phyloP scores from a whole-genome alignment of 2,113 vertebrate species.

The Aspidoscelis tigris region DNA sequence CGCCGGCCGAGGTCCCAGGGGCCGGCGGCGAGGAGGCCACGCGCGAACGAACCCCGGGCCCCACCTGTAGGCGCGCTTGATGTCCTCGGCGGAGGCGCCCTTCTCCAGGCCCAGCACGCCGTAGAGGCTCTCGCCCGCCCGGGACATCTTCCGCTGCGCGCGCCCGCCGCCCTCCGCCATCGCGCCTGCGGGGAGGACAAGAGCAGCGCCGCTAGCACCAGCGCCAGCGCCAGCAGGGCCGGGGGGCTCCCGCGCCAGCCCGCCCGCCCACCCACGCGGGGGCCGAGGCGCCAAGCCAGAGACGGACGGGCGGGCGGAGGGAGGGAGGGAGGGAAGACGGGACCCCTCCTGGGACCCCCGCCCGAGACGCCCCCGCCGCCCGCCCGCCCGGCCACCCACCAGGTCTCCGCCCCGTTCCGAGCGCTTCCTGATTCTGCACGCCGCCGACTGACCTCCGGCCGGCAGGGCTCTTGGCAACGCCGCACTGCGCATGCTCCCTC shows the following conservation, averaged over 20 bases:
- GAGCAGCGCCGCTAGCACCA: background rate
- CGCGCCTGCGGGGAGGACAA: background rate
- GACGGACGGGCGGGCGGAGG: background rate
- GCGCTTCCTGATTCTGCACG: background rate
- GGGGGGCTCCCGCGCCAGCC: no score
- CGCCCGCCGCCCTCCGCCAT: slow-evolving; percentile 83
- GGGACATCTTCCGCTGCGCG: slow-evolving; percentile 86
- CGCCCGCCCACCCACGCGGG: background rate
- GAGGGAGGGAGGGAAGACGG: no score
- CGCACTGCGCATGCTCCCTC: background rate
- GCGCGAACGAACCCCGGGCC: no score
- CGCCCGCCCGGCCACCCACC: background rate
- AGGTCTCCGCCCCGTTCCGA: background rate
- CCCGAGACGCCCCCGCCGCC: no score
- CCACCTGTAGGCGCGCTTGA: slow-evolving; percentile 93
- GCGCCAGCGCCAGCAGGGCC: no score
- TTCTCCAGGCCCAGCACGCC: slow-evolving; percentile 87
- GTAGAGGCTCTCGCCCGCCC: slow-evolving; percentile 85
- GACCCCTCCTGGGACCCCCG: no score
- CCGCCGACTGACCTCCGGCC: background rate
- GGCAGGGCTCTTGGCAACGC: background rate
- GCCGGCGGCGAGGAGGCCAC: no score
- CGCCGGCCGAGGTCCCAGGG: no score
- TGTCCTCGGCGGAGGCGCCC: slow-evolving; percentile 86
- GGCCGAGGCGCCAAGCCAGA: background rate